Conservation (phyloP, 2,113 vertebrate genomes). For the Colinus virginianus region DNA sequence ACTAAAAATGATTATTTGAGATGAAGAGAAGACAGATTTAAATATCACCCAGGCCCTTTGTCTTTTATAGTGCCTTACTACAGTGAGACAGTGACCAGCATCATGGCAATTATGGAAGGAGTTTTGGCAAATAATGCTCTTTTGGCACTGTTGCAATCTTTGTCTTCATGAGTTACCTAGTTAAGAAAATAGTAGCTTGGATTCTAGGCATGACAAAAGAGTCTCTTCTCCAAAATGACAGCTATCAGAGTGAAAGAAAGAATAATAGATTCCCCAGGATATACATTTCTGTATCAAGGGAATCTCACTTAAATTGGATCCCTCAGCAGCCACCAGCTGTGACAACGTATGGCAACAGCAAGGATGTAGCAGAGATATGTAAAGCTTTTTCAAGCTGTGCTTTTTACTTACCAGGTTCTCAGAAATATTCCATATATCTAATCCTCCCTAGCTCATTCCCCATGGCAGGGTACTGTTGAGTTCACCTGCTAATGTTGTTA, state of each 20-base stretch:
- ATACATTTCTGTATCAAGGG: not conserved
- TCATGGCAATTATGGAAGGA: not conserved
- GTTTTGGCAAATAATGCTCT: not conserved
- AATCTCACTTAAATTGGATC: not conserved
- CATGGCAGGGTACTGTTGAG: not conserved
- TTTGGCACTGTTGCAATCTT: not conserved
- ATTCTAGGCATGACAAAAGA: not conserved
- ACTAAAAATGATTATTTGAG: not conserved
- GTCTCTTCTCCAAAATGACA: not conserved
- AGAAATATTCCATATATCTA: not conserved
- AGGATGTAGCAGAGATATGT: not conserved
- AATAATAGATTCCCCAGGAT: not conserved
- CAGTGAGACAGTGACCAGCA: rapidly evolving
- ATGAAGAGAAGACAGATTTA: not conserved
- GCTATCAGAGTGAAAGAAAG: not conserved
- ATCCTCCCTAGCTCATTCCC: not conserved
- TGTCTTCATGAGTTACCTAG: not conserved
- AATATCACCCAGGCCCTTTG: rapidly evolving
- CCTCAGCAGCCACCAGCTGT: not conserved
- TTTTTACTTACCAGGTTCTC: not conserved
- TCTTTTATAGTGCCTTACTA: not conserved
- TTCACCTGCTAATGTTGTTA: not conserved
- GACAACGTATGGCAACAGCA: not conserved
- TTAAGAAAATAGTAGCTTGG: not conserved
- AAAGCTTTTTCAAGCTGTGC: not conserved